Conservation (phyloP, 1,140 invertebrate species). For the Camponotus pennsylvanicus region DNA sequence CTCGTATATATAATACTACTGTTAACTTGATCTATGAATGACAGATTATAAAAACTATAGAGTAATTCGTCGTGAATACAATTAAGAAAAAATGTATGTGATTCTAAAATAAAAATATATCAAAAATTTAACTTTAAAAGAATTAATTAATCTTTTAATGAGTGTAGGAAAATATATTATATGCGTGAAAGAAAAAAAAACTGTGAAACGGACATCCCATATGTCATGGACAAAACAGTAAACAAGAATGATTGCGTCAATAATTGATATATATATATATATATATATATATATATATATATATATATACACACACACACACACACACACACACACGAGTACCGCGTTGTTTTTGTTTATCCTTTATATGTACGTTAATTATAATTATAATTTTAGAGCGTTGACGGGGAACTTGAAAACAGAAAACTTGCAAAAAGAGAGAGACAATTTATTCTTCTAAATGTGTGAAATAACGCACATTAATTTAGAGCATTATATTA, state of each 20-base stretch:
- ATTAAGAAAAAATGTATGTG: background rate
- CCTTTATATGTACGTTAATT: conserved; percentile 11
- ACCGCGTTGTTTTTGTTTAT: conserved; percentile 37
- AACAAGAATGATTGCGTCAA: conserved; percentile 58
- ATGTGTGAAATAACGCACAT: background rate
- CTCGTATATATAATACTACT: background rate
- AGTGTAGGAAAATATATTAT: background rate
- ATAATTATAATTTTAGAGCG: conserved; percentile 18
- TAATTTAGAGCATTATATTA: background rate
- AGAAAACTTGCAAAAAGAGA: background rate
- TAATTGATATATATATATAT: conserved; percentile 23
- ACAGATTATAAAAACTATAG: no score
- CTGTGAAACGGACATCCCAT: conserved; percentile 29
- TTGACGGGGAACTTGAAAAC: background rate
- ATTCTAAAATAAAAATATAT: background rate
- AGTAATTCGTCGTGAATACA: background rate
- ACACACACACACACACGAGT: background rate
- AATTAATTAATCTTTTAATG: background rate
- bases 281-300: background rate
- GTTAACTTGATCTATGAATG: background rate
- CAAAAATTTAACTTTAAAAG: background rate
- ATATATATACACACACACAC: background rate
- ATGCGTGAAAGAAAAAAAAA: background rate
- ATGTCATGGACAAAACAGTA: conserved; percentile 33
- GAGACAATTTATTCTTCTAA: no score